A percentile compares a stretch with the other conserved stretches of the same genome.
Conservation (phyloP, 2,888 invertebrate species). For the Meiosimyza decipiens region DNA sequence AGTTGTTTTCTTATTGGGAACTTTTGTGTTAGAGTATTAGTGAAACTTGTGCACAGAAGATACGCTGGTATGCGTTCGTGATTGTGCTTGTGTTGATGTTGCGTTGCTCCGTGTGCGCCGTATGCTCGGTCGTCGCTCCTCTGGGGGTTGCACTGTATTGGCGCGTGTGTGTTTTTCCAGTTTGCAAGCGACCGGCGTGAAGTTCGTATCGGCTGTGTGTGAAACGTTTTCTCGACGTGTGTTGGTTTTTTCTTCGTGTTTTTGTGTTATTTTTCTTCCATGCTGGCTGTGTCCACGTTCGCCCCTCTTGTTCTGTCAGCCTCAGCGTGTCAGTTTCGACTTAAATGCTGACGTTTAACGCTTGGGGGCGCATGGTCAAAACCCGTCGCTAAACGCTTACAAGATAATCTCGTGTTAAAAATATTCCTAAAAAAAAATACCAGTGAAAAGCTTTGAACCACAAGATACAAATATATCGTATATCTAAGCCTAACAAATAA, state of each 20-base stretch:
- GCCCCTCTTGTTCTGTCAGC: conserved; percentile 24
- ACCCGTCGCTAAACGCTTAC: neutral
- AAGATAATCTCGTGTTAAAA: neutral
- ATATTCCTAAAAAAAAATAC: conserved; percentile 25
- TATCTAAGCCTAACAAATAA: conserved; percentile 12
- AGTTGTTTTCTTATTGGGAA: conserved; percentile 37
- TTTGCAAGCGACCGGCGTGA: conserved; percentile 68
- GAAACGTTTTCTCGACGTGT: conserved; percentile 34
- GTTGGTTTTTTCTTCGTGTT: conserved; percentile 45
- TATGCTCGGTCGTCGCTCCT: conserved; percentile 46
- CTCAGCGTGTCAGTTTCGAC: neutral
- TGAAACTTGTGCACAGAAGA: conserved; percentile 10
- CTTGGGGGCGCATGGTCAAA: neutral
- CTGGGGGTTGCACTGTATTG: conserved; percentile 58
- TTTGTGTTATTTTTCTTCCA: conserved; percentile 41
- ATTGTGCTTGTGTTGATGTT: neutral
- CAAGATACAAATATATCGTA: conserved; percentile 14
- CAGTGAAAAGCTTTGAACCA: conserved; percentile 23
- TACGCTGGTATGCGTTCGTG: neutral
- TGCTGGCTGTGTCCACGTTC: neutral
- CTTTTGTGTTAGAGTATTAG: neutral
- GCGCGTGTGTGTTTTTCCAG: conserved; percentile 66
- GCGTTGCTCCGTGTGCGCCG: conserved; percentile 29
- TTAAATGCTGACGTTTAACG: neutral
- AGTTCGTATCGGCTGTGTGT: conserved; percentile 60